Evolutionary conservation across 2,797 vertebrate genomes (phyloP).

Genomic region (Chloroceryle inda): DNA sequence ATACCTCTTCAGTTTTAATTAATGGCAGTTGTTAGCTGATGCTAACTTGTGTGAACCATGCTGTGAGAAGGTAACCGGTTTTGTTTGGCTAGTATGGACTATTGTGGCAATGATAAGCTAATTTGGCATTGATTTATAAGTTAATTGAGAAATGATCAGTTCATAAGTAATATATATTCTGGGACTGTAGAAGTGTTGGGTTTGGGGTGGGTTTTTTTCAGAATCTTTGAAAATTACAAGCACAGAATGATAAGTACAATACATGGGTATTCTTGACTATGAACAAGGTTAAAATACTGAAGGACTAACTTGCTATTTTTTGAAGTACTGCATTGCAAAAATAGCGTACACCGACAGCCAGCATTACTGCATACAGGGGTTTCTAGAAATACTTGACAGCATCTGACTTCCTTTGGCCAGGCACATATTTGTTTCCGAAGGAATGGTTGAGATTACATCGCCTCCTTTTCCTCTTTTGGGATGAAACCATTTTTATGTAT

Average conservation of each 20-base stretch:
- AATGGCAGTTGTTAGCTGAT: background rate
- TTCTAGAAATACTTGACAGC: background rate
- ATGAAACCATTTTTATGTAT: background rate
- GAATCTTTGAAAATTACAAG: background rate
- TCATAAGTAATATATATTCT: background rate
- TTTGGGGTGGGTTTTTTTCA: background rate
- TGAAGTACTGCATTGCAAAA: background rate
- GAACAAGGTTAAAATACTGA: background rate
- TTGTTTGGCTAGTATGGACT: background rate
- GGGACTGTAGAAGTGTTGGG: background rate
- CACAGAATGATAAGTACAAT: too few relatives aligned
- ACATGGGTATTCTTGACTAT: background rate
- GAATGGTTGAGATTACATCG: fast-evolving
- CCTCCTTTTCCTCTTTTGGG: background rate
- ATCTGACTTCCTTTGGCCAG: background rate
- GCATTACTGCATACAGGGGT: background rate
- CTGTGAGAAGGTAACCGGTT: background rate
- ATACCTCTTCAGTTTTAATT: background rate
- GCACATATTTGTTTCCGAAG: background rate
- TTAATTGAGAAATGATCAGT: background rate
- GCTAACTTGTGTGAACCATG: background rate
- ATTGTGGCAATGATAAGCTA: background rate
- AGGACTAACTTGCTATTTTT: background rate
- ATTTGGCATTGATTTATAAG: background rate
- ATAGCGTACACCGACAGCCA: fast-evolving